Percentiles rank a stretch among this genome's conserved stretches.
Conservation (phyloP, 2,888 invertebrate species). For the Xanthorhoe spadicearia region DNA sequence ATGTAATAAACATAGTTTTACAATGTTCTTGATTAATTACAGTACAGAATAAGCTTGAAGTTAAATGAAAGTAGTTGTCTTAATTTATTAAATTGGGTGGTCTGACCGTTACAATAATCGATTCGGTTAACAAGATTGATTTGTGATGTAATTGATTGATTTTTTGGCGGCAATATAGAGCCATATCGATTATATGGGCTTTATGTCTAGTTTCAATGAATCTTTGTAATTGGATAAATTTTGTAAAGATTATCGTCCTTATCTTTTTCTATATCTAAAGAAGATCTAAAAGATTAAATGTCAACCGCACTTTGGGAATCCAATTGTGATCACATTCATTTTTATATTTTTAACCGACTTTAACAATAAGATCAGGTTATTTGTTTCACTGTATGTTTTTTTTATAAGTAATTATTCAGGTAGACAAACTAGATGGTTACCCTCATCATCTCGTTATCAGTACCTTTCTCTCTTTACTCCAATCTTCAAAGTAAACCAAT, state of each 20-base stretch:
- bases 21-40: constrained; percentile 43
- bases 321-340: no score
- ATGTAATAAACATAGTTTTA: constrained; percentile 10
- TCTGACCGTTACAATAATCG: constrained; percentile 49
- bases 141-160: constrained; percentile 37
- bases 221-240: background rate
- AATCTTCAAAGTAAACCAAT: constrained; percentile 47
- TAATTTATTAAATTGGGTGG: constrained; percentile 57
- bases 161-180: constrained; percentile 27
- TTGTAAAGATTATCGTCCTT: no score
- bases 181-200: constrained; percentile 10
- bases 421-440: constrained; percentile 6
- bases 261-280: no score
- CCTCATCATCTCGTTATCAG: constrained; percentile 37
- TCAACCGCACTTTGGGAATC: no score
- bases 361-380: no score
- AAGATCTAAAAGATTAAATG: no score
- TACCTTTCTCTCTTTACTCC: constrained; percentile 38
- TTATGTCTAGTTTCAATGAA: background rate
- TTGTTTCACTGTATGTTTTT: background rate
- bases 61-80: constrained; percentile 49
- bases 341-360: no score
- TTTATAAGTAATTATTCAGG: background rate
- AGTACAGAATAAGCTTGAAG: constrained; percentile 33
- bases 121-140: constrained; percentile 45